phyloP scores from a whole-genome alignment of 2,113 vertebrate genomes.

The Parus major region DNA sequence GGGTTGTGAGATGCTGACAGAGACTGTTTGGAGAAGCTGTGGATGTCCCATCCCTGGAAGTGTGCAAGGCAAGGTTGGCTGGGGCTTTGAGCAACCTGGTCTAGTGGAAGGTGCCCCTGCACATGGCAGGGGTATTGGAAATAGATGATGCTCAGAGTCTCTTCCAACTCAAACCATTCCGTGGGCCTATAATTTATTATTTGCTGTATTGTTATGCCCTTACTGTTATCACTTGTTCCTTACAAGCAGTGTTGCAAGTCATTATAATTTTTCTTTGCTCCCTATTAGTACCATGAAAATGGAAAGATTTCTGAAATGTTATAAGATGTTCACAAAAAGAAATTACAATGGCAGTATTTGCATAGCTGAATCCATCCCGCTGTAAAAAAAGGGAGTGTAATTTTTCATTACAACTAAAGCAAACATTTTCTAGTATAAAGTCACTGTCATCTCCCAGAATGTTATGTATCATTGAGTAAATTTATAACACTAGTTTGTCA shows the following conservation, averaged over 20 bases:
- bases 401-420: not conserved
- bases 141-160: not conserved
- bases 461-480: not conserved
- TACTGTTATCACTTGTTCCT: not conserved
- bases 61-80: not conserved
- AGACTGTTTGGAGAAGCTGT: not conserved
- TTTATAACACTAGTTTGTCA: not conserved
- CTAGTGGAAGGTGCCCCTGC: not conserved
- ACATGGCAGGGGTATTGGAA: not conserved
- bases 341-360: not conserved
- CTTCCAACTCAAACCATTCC: not conserved
- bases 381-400: not conserved
- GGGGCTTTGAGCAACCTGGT: not conserved
- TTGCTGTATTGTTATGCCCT: not conserved
- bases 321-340: not conserved
- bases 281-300: not conserved
- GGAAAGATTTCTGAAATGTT: not conserved
- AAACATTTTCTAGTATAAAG: not conserved
- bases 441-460: not conserved
- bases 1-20: not conserved
- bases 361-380: not conserved
- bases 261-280: not conserved
- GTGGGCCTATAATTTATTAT: not conserved
- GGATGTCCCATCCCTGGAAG: not conserved
- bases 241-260: not conserved